A percentile compares a stretch with the other conserved stretches of the same genome.
These are phyloP conservation scores for Fissipunctia ypsillon DNA, from an alignment of 2,888 invertebrate genomes.

Conservation along the genomic window DNA sequence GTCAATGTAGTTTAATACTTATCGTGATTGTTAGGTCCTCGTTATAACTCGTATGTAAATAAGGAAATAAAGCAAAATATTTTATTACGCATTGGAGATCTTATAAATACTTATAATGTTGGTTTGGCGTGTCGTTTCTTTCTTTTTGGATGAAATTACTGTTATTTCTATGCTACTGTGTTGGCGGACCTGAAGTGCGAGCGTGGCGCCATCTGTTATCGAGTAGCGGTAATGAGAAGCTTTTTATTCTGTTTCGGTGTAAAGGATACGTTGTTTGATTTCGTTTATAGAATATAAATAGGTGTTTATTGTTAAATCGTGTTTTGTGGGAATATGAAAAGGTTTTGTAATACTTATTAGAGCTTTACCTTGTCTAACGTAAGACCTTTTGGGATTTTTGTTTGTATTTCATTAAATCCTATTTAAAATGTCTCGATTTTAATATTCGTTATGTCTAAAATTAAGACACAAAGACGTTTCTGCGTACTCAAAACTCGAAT, in stretches of 20 bases:
- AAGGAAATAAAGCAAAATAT: conserved; percentile 34
- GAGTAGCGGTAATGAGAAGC: conserved; percentile 74
- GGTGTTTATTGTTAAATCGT: conserved; percentile 48
- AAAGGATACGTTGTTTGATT: conserved; percentile 49
- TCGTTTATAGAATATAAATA: conserved; percentile 61
- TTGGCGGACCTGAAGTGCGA: conserved; percentile 16
- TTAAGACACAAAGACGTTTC: neutral
- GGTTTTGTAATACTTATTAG: conserved; percentile 28
- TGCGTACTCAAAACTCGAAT: neutral
- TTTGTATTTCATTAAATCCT: conserved; percentile 28
- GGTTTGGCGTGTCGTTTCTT: conserved; percentile 45
- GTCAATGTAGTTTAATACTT: conserved; percentile 50
- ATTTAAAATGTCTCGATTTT: neutral
- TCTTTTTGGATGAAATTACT: conserved; percentile 40
- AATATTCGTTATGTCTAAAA: neutral
- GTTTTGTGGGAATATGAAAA: conserved; percentile 48
- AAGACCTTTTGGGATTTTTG: conserved; percentile 11
- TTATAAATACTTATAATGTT: conserved; percentile 56
- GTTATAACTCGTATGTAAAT: conserved; percentile 27
- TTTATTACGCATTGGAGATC: conserved; percentile 62
- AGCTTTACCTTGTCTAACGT: conserved; percentile 22
- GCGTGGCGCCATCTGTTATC: conserved; percentile 80
- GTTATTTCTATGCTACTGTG: conserved; percentile 33
- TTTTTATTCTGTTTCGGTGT: conserved; percentile 38
- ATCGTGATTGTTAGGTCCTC: conserved; percentile 39